These are phyloP conservation scores for Ichneumon xanthorius DNA, from an alignment of 2,888 invertebrate species.

Conservation along the genomic window DNA sequence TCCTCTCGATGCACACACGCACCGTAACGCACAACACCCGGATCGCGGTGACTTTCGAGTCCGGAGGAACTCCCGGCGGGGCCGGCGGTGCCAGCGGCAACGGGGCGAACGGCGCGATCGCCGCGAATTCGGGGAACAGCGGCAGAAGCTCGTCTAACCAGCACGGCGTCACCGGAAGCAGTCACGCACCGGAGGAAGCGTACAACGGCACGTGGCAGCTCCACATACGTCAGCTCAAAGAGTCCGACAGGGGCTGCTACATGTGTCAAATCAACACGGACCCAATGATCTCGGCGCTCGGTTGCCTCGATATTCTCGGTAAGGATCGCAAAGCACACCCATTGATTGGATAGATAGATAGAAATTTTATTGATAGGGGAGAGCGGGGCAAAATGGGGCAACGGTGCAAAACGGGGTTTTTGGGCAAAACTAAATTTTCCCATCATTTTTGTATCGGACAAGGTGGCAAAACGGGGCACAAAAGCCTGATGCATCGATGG, in stretches of 20 bases:
- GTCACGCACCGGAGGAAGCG: constrained; percentile 92
- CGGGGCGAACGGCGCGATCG: constrained; percentile 93
- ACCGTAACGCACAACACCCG: constrained; percentile 94
- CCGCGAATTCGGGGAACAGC: constrained; percentile 90
- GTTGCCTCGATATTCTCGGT: constrained; percentile 96
- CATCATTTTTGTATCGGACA: too few species aligned
- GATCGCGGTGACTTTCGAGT: constrained; percentile 93
- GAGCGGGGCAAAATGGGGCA: too few species aligned
- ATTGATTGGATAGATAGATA: background rate
- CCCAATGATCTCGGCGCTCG: constrained; percentile 94
- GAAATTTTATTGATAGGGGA: too few species aligned
- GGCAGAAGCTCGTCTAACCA: constrained; percentile 93
- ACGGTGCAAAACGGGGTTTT: too few species aligned
- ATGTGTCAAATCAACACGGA: constrained; percentile 97
- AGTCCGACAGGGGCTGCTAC: constrained; percentile 94
- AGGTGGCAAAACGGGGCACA: too few species aligned
- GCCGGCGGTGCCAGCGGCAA: constrained; percentile 93
- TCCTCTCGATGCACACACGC: constrained; percentile 93
- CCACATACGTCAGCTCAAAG: constrained; percentile 92
- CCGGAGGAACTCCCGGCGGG: constrained; percentile 85
- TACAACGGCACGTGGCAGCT: constrained; percentile 94
- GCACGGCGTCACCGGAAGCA: constrained; percentile 90
- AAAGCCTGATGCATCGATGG: too few species aligned
- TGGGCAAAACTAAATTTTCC: too few species aligned
- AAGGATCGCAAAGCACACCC: constrained; percentile 72